Evolutionary conservation across 2,113 vertebrate genomes (phyloP), one percentile per base, ranked within the genome.

Genomic region (Glaucomys volans): DNA sequence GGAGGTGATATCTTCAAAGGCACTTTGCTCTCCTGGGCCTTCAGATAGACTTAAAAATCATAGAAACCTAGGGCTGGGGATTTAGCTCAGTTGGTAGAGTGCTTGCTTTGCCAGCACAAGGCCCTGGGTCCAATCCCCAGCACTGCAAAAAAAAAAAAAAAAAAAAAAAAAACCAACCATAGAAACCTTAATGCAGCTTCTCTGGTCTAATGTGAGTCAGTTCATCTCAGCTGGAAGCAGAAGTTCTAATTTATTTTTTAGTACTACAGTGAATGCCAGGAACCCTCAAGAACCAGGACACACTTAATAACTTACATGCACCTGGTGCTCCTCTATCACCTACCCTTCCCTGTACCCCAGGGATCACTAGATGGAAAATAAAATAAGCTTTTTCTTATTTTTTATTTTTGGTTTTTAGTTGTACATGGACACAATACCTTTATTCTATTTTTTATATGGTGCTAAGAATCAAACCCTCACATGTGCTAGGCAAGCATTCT

Each of bases 21-120:
- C 54, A 84, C 75, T 32, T 91, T 94, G 87, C 57, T 91, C 47
- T 96, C 50, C 59, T 64, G 66, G 47, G 6, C 50, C 57, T 96
- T 95, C 64, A 88, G 81, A 75, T 35, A 69, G 47, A 91, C n/a
- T 77, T 6, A 77, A 57, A 87, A 77, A 67, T 13, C 90, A 24
- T 64, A 62, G 76, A 69, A 95, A 35, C 13, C 42, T 54, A n/a
- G n/a, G n/a, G n/a, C n/a, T n/a, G n/a, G n/a, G n/a, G n/a, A n/a
- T n/a, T n/a, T n/a, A n/a, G n/a, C n/a, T n/a, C n/a, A n/a, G n/a
- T n/a, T n/a, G n/a, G n/a, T n/a, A n/a, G n/a, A n/a, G n/a, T n/a
- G n/a, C n/a, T n/a, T n/a, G n/a, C n/a, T n/a, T n/a, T n/a, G n/a
- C n/a, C n/a, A n/a, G n/a, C n/a, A n/a, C n/a, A n/a, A n/a, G n/a